Base-by-base conservation (phyloP, 2,113 vertebrate genomes). In the Egretta garzetta region DNA sequence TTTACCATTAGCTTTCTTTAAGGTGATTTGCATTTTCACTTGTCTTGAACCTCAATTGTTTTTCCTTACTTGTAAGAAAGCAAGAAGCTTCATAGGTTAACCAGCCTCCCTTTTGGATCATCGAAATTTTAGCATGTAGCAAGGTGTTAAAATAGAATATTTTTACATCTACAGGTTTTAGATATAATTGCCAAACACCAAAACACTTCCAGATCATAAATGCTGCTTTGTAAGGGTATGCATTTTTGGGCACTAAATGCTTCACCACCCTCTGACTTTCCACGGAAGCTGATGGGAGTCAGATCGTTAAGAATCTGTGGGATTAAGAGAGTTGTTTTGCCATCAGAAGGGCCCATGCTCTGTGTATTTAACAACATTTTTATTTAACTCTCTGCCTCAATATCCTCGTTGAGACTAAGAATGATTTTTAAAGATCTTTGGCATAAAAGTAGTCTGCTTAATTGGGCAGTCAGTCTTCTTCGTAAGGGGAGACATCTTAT, bases 401-500 rank as follows among this genome's bases (percentile, higher is more conserved):
- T 59, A 53, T 59, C 47, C 8, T 75, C 50, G 20, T 72, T 83
- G 30, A 64, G 28, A 43, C 18, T 59, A 32, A 66, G 35, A 75
- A 45, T 24, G 23, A 14, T 81, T 62, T 80, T 79, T 63, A 53
- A 58, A 66, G 33, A 30, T n/a, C 63, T 64, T 0, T 80, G 35
- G 13, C 39, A 39, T 86, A 39, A 60, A 88, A 86, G 18, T 30
- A 17, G 12, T 73, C 59, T 41, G 17, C 41, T 66, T 80, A 79
- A 56, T 47, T 79, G 26, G 37, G 16, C 35, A 28, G 2, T 70
- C 28, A 24, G 35, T 27, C 30, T 20, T 58, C 30, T 59, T 63
- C 7, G 10, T 60, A 10, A 82, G 32, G 49, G 24, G 27, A 49
- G 53, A 37, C 0, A 0, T 70, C 3, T 37, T 32, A 30, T 56